phyloP scores from a whole-genome alignment of 2,797 vertebrate genomes.

The Hydrolagus colliei region DNA sequence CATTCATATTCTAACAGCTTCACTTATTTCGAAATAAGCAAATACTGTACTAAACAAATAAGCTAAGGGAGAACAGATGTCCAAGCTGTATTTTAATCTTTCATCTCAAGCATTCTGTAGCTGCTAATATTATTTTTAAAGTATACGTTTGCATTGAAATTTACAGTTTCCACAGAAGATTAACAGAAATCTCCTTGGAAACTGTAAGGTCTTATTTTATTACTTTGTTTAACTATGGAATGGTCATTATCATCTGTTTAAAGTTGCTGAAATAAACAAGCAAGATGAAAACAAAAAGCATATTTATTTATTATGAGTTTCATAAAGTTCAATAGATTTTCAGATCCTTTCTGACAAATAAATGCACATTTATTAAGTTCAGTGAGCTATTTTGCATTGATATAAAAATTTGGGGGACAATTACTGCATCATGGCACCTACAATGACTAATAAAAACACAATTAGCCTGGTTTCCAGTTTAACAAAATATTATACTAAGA shows the following conservation, averaged over 20 bases:
- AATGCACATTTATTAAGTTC: not conserved
- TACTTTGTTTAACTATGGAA: not conserved
- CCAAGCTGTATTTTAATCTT: not conserved
- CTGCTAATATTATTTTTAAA: not conserved
- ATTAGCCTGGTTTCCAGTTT: not conserved
- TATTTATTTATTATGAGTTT: not conserved
- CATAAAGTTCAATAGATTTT: not conserved
- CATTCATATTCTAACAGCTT: conserved; percentile 6
- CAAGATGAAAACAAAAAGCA: not conserved
- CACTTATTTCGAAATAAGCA: not conserved
- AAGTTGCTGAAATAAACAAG: not conserved
- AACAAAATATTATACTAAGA: not conserved
- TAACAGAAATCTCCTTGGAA: not conserved
- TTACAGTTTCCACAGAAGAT: not conserved
- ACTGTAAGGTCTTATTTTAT: not conserved
- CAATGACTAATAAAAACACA: not conserved
- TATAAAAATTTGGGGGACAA: not conserved
- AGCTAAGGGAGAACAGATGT: not conserved
- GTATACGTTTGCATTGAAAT: not conserved
- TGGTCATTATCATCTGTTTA: not conserved
- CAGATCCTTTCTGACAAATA: not conserved
- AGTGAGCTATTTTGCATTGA: not conserved
- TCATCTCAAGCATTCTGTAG: not conserved
- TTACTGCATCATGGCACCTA: too few relatives aligned
- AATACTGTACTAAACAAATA: not conserved